Evolutionary conservation across 2,888 invertebrate species (phyloP).

Genomic region (Ischnus inquisitorius): DNA sequence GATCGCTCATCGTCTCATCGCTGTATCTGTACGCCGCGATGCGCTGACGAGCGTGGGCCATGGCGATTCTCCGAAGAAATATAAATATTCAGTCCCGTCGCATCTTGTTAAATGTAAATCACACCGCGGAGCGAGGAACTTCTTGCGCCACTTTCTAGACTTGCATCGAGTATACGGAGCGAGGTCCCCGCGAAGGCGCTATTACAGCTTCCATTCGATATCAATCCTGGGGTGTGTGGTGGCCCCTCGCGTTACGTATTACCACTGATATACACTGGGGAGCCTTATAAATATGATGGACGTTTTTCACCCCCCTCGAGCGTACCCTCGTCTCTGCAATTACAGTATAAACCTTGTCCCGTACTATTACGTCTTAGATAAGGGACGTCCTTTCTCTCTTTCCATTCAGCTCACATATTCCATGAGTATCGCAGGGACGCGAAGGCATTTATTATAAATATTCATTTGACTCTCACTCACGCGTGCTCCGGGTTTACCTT

Average conservation of each 20-base stretch:
- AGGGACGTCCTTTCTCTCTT: slow-evolving; percentile 21
- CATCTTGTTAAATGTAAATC: slow-evolving; percentile 48
- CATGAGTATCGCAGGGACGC: slow-evolving; percentile 27
- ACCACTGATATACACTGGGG: slow-evolving; percentile 60
- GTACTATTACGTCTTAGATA: slow-evolving; percentile 42
- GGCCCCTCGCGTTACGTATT: slow-evolving; percentile 36
- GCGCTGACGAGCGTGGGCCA: neutral
- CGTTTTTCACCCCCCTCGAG: slow-evolving; percentile 48
- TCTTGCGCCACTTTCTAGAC: neutral
- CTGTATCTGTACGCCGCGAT: neutral
- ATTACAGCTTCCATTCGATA: slow-evolving; percentile 59
- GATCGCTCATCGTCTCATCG: slow-evolving; percentile 55
- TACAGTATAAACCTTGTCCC: slow-evolving; percentile 22
- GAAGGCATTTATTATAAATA: slow-evolving; percentile 51
- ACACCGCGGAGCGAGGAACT: slow-evolving; percentile 22
- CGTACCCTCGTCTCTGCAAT: neutral
- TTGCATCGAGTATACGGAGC: neutral
- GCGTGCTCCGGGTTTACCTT: neutral
- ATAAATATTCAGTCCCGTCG: slow-evolving; percentile 44
- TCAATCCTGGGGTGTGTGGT: slow-evolving; percentile 51
- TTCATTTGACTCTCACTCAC: slow-evolving; percentile 37
- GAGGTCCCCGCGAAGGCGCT: neutral
- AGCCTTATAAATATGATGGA: slow-evolving; percentile 62
- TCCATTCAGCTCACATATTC: slow-evolving; percentile 27
- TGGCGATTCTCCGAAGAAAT: slow-evolving; percentile 2